Base-by-base conservation (phyloP, 2,113 vertebrate genomes). In the Tympanuchus pallidicinctus region DNA sequence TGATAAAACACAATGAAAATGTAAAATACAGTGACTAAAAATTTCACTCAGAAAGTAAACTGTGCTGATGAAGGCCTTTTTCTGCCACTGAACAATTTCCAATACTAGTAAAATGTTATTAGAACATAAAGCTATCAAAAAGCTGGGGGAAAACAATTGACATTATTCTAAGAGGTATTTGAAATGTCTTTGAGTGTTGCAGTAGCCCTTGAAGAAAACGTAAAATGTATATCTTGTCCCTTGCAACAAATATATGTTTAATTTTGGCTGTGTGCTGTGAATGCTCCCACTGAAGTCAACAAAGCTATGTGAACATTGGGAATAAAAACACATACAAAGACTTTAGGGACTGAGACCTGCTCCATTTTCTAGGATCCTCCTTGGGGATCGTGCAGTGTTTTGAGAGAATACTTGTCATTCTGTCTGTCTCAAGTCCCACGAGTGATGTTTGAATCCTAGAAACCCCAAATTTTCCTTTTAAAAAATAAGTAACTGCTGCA, bases 1-100 rank as follows among this genome's bases (percentile, higher is more conserved):
- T 61, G 75, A 85, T 57, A 87, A 82, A 94, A 82, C 21, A 79
- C 36, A 94, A 71, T 48, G 84, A 75, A 61, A 82, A 87, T 40
- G 59, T 67, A 94, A 91, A 84, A 30, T 54, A 82, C 52, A 84
- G 15, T n/a, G 67, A 48, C 36, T 72, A 36, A 71, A 88, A 88
- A 42, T 54, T 40, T 69, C n/a, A 36, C 13, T 36, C 36, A 85
- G 74, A 73, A 94, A 85, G 36, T 13, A 45, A 64, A 61, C 75
- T 72, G 38, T 64, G 77, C 70, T 82, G 81, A 87, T 59, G 50
- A 81, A 83, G n/a, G 27, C 45, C 60, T 73, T 92, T 73, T 72
- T 64, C 54, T 82, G 57, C 36, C 47, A 36, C 40, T 59, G 89
- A 82, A 87, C 36, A 87, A 52, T 81, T 73, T 5, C 18, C 40